These are phyloP conservation scores for Synergus japonicus DNA, from an alignment of 2,888 invertebrate genomes.

Conservation along the genomic window DNA sequence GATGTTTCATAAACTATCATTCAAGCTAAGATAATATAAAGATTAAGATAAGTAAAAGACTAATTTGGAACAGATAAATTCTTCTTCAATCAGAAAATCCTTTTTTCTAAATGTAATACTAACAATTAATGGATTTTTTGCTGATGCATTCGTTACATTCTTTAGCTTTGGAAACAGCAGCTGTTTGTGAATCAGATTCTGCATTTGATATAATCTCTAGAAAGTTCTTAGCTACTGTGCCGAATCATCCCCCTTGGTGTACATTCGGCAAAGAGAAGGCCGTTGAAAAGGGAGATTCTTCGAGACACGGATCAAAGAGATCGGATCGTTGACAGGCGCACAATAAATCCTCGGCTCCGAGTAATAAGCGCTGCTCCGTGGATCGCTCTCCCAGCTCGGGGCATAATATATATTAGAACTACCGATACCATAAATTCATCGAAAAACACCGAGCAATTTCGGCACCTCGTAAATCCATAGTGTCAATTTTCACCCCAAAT, in stretches of 20 bases:
- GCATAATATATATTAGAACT: slow-evolving; percentile 48
- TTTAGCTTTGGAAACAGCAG: neutral
- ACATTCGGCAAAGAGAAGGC: slow-evolving; percentile 4
- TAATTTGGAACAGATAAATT: no score
- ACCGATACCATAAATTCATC: slow-evolving; percentile 47
- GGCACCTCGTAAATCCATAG: slow-evolving; percentile 55
- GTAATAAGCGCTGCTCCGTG: slow-evolving; percentile 60
- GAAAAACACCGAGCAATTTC: slow-evolving; percentile 60
- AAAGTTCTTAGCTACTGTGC: slow-evolving; percentile 18
- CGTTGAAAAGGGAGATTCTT: slow-evolving; percentile 38
- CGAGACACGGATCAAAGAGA: slow-evolving; percentile 60
- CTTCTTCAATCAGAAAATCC: no score
- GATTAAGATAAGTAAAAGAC: no score
- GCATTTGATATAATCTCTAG: neutral
- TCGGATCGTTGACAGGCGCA: slow-evolving; percentile 65
- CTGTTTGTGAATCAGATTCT: neutral
- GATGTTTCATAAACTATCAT: no score
- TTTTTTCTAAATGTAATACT: no score
- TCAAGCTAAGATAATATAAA: neutral
- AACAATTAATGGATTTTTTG: no score
- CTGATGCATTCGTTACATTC: neutral
- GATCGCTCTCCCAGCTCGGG: slow-evolving; percentile 25
- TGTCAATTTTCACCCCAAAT: slow-evolving; percentile 29
- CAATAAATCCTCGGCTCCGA: slow-evolving; percentile 59
- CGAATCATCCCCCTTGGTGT: slow-evolving; percentile 18